Evolutionary conservation across 2,797 vertebrate species (phyloP), one percentile per base, ranked within the genome.

Genomic region (Karalla daura): DNA sequence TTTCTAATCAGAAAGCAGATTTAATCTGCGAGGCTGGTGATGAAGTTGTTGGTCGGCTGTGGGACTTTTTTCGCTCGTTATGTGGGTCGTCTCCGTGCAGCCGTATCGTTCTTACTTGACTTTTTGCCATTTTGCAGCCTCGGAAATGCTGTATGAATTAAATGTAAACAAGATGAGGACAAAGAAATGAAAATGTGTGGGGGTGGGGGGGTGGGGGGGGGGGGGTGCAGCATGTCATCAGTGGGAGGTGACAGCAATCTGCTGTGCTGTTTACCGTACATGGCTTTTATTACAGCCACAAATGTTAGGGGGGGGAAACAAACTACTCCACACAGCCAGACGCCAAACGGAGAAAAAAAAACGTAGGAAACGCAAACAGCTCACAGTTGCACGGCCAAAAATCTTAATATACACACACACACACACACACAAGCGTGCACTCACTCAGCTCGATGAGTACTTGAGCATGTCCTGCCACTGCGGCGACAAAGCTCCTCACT

Each of bases 91-190:
- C 59, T 46, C 40, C 5, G 60, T 43, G 58, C 72, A 43, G 80
- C 77, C 67, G 74, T 47, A 55, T 62, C 77, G 71, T 80, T 74
- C 51, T 70, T 51, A 28, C 56, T 86, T 77, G 79, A 78, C 79
- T 83, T 83, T 78, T 82, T 73, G 70, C 58, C 66, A 61, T 85
- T 81, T 83, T 62, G 65, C 49, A 2, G 52, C 52, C 70, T 73
- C 70, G 63, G 60, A 76, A 70, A 78, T 28, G 63, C 64, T 40
- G 65, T 36, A 44, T 33, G 35, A 76, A 85, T 86, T 39, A 78
- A 87, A 85, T 64, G 75, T 51, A 87, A 85, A 86, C 82, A 80
- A 71, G 72, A 59, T 3, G 28, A 66, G 67, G 79, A 85, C 65
- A 44, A 77, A 68, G 56, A 52, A 30, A 32, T n/a, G n/a, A n/a